phyloP scores from a whole-genome alignment of 2,888 invertebrate species.

The Spilosoma lubricipeda region DNA sequence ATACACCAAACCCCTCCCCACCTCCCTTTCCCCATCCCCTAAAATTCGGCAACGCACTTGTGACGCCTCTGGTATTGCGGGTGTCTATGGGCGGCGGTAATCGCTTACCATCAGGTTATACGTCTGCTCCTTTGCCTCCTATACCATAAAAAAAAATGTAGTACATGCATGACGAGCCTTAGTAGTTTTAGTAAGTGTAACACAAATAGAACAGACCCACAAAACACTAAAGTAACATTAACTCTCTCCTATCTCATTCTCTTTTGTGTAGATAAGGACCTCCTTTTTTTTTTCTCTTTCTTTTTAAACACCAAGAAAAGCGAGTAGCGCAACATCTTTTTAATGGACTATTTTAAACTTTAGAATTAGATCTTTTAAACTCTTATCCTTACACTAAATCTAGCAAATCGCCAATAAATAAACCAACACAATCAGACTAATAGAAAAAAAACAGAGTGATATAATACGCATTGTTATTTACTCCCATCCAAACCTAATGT shows the following conservation, averaged over 20 bases:
- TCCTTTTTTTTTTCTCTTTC: not conserved
- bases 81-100: too few species aligned
- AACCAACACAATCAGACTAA: slow-evolving; percentile 49
- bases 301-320: not conserved
- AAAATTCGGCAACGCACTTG: too few species aligned
- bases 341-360: not conserved
- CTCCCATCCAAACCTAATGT: slow-evolving; percentile 48
- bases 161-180: too few species aligned
- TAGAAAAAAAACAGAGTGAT: slow-evolving; percentile 50
- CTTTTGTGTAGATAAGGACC: not conserved
- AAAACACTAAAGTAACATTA: not conserved
- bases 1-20: too few species aligned
- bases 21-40: too few species aligned
- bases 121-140: too few species aligned
- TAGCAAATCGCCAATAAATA: slow-evolving; percentile 43
- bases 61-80: too few species aligned
- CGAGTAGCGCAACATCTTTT: not conserved
- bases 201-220: not conserved
- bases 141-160: too few species aligned
- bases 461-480: slow-evolving; percentile 55
- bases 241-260: not conserved
- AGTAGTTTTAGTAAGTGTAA: too few species aligned
- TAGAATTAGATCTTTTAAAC: slow-evolving; percentile 23
- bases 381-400: slow-evolving; percentile 26
- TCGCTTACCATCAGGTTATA: too few species aligned